Base-by-base conservation (phyloP, 1,140 invertebrate species). In the Sesamia nonagrioides region DNA sequence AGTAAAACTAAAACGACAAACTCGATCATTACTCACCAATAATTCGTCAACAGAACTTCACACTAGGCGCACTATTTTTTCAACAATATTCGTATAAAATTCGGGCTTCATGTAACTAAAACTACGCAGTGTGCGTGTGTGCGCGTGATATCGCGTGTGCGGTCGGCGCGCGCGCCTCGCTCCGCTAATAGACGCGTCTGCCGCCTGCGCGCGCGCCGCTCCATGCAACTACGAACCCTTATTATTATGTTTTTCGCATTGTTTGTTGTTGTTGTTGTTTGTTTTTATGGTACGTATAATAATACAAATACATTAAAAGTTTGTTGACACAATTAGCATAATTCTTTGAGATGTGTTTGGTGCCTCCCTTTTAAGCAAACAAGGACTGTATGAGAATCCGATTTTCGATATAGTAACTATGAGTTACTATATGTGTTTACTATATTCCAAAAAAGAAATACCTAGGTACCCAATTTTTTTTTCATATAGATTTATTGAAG, bases 91-190 rank as follows among this genome's bases (percentile, higher is more conserved):
- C 45, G 17, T 42, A 42, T 17, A 37, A 66, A 66, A 40, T 42
- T 21, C 61, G 42, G 17, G 17, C 37, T 42, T 40, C 2, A 7
- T 66, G 11, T 42, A 37, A 1, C 7, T 2, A 7, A 33, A 54
- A 37, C 27, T 42, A 27, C 40, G 40, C 18, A 17, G 3, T 13
- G 37, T 66, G 68, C 18, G 48, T 18, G 17, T 69, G 45, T 52
- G 66, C 33, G 66, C n/a, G 66, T 35, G 45, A 0, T 3, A 37
- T 40, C 37, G 71, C 35, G 35, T 75, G 11, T 60, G 72, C 58
- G 60, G 35, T 18, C n/a, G 58, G 60, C 74, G 58, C 74, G 61
- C 60, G 58, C 75, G 75, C 61, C 60, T 66, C 75, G 60, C 60
- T 52, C 18, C 75, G 56, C 68, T 13, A 48, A 54, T n/a, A 17